A percentile compares a stretch with the other conserved stretches of the same genome.
phyloP scores from a whole-genome alignment of 1,140 invertebrate species.

The Diabrotica virgifera region DNA sequence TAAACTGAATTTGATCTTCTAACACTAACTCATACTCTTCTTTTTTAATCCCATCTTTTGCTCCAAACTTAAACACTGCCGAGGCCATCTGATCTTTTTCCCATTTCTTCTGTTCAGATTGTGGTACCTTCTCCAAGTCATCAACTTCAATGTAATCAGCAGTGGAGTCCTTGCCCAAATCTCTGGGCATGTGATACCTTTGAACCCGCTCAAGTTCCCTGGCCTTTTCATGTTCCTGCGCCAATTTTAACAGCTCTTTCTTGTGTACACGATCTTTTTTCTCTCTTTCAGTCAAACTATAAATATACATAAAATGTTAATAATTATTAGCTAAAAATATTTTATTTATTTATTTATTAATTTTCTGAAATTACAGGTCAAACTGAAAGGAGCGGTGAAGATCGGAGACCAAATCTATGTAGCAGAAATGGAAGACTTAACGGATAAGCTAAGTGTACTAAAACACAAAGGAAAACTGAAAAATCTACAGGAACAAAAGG shows the following conservation, averaged over 20 bases:
- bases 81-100: slow-evolving; percentile 95
- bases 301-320: slow-evolving; percentile 32
- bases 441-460: too few species aligned
- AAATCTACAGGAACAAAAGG: too few species aligned
- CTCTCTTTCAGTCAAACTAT: slow-evolving; percentile 82
- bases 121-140: slow-evolving; percentile 77
- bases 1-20: slow-evolving; percentile 97
- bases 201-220: slow-evolving; percentile 88
- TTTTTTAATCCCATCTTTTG: slow-evolving; percentile 72
- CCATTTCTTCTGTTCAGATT: slow-evolving; percentile 96
- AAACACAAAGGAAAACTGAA: too few species aligned
- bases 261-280: slow-evolving; percentile 83
- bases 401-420: too few species aligned
- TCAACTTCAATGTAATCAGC: slow-evolving; percentile 85
- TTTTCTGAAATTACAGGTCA: too few species aligned
- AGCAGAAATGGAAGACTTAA: too few species aligned
- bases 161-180: slow-evolving; percentile 65
- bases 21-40: slow-evolving; percentile 92
- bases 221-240: slow-evolving; percentile 94
- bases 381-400: too few species aligned
- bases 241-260: slow-evolving; percentile 84
- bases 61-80: slow-evolving; percentile 91
- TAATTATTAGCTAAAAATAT: background rate
- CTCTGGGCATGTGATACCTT: slow-evolving; percentile 90
- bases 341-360: too few species aligned